phyloP scores from a whole-genome alignment of 2,888 invertebrate species.

The Microctonus brassicae region DNA sequence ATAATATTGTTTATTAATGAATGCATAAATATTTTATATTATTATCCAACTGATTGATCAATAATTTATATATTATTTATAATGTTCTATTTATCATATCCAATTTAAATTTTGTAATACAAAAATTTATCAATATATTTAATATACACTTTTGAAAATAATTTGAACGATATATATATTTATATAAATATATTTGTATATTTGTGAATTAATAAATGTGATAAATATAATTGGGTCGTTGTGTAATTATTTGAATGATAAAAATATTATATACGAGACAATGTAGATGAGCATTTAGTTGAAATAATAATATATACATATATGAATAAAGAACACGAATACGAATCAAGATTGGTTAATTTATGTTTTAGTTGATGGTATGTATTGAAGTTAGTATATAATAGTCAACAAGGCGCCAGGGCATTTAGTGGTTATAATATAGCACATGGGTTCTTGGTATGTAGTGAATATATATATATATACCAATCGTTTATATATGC shows the following conservation, averaged over 20 bases:
- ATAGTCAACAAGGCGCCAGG: conserved; percentile 65
- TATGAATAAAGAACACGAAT: conserved; percentile 9
- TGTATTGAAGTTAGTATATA: conserved; percentile 31
- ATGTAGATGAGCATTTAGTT: conserved; percentile 6
- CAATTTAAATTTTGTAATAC: too few relatives aligned
- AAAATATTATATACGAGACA: conserved; percentile 11
- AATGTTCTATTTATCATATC: too few relatives aligned
- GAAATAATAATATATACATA: not conserved
- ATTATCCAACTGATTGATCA: too few relatives aligned
- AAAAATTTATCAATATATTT: too few relatives aligned
- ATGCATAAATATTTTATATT: too few relatives aligned
- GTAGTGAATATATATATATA: not conserved
- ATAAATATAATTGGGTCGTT: not conserved
- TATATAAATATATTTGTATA: not conserved
- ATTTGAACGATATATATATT: too few relatives aligned
- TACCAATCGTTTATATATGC: conserved; percentile 9
- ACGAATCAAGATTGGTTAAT: conserved; percentile 37
- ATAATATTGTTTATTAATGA: too few relatives aligned
- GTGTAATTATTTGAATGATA: conserved; percentile 2
- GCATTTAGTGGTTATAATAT: conserved; percentile 61
- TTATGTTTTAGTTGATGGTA: conserved; percentile 26
- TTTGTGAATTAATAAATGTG: not conserved
- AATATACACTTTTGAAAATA: too few relatives aligned
- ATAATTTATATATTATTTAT: too few relatives aligned
- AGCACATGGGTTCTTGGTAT: conserved; percentile 41